Percentiles rank a stretch among this genome's conserved stretches.
These are phyloP conservation scores for Tachypleus tridentatus DNA, from an alignment of 1,140 invertebrate species.

Conservation along the genomic window DNA sequence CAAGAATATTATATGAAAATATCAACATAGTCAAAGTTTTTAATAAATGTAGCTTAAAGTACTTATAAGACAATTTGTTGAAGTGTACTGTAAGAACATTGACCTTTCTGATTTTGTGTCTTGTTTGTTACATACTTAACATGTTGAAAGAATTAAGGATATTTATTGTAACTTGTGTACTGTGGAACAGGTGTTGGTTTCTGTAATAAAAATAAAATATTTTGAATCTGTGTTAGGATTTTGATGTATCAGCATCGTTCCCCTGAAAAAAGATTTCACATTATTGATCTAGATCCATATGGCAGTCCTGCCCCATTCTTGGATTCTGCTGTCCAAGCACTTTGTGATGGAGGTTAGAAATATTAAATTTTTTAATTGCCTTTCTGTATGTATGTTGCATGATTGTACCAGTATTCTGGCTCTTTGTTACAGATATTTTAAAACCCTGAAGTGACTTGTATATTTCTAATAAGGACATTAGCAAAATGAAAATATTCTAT, in stretches of 20 bases:
- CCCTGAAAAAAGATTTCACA: slow-evolving; percentile 60
- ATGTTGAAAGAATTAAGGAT: too few species aligned
- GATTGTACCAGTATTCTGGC: neutral
- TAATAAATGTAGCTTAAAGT: too few species aligned
- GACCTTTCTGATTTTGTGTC: too few species aligned
- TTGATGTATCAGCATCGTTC: slow-evolving; percentile 67
- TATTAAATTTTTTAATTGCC: neutral
- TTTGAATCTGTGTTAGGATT: slow-evolving; percentile 42
- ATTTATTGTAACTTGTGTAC: too few species aligned
- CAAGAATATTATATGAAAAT: too few species aligned
- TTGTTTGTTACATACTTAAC: too few species aligned
- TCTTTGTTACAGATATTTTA: neutral
- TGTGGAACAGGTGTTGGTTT: too few species aligned
- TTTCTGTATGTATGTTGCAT: too few species aligned
- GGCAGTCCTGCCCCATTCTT: slow-evolving; percentile 88
- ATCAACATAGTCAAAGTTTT: too few species aligned
- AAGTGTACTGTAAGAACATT: too few species aligned
- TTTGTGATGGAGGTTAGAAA: slow-evolving; percentile 32
- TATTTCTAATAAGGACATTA: neutral
- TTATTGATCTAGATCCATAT: slow-evolving; percentile 94
- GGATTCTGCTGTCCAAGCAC: slow-evolving; percentile 66
- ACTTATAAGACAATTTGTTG: too few species aligned
- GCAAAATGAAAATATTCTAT: too few species aligned
- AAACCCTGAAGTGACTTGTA: neutral
- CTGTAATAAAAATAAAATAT: neutral